Conservation (phyloP, 1,140 invertebrate species). For the Spodoptera litura region DNA sequence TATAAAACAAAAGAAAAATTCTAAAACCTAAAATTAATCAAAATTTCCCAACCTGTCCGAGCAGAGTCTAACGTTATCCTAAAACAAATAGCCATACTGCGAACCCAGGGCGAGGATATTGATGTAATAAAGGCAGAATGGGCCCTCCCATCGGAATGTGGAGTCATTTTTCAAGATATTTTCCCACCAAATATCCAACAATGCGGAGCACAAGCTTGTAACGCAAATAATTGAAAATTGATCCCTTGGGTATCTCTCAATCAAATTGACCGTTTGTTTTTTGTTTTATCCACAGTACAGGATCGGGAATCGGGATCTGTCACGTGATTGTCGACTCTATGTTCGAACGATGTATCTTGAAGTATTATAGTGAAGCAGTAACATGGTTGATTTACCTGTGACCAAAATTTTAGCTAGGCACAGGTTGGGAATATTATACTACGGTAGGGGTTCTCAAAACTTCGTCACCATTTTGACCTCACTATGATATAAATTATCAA, state of each 20-base stretch:
- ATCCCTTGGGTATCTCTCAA: constrained; percentile 39
- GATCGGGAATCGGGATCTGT: background rate
- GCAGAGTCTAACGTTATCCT: constrained; percentile 7
- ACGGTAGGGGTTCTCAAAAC: too few relatives aligned
- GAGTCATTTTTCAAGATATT: constrained; percentile 44
- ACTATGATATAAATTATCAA: too few relatives aligned
- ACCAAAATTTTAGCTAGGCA: too few relatives aligned
- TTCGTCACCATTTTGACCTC: too few relatives aligned
- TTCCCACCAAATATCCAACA: constrained; percentile 43
- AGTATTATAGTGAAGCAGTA: background rate
- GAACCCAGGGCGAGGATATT: constrained; percentile 34
- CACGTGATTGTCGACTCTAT: background rate
- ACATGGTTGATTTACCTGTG: background rate
- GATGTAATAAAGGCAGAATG: constrained; percentile 37
- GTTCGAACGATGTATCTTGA: background rate
- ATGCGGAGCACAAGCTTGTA: constrained; percentile 37
- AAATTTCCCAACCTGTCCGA: background rate
- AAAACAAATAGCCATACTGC: constrained; percentile 23
- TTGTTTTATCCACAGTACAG: constrained; percentile 7
- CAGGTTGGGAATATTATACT: too few relatives aligned
- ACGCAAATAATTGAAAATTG: constrained; percentile 45
- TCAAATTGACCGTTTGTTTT: constrained; percentile 38
- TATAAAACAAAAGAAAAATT: constrained; percentile 6
- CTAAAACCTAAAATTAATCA: background rate
- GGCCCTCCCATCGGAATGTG: constrained; percentile 22